Evolutionary conservation across 37 sponge, comb jelly and placozoan species (phyloP).

Genomic region (Spongilla lacustris): DNA sequence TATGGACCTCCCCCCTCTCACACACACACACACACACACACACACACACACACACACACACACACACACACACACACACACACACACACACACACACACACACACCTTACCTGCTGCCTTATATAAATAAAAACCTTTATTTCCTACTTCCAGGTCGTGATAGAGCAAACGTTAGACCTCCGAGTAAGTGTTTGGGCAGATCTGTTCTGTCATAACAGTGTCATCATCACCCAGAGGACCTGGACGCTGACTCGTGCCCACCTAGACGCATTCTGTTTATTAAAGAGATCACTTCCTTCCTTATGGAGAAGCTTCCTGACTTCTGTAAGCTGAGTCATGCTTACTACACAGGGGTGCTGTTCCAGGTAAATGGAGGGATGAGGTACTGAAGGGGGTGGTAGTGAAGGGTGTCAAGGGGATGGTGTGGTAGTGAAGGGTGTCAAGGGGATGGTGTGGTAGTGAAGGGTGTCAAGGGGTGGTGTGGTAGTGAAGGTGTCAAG

Average conservation of each 20-base stretch:
- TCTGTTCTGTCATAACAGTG: not conserved
- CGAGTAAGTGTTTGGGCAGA: not conserved
- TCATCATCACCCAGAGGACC: not conserved
- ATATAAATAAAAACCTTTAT: too few relatives aligned
- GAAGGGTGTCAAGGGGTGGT: too few relatives aligned
- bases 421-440: not conserved
- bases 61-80: too few relatives aligned
- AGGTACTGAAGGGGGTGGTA: too few relatives aligned
- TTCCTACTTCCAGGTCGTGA: not conserved
- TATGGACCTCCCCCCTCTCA: too few relatives aligned
- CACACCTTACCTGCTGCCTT: too few relatives aligned
- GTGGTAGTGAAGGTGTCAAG: too few relatives aligned
- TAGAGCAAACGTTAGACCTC: not conserved
- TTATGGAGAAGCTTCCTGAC: constrained; percentile 75
- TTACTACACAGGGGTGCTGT: constrained; percentile 68
- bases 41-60: too few relatives aligned
- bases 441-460: not conserved
- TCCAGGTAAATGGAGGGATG: constrained; percentile 37
- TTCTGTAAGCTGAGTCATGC: constrained; percentile 87
- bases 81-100: too few relatives aligned
- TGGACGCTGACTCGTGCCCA: constrained; percentile 13
- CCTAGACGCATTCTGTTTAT: constrained; percentile 83
- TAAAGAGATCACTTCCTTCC: constrained; percentile 79
- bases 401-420: not conserved
- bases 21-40: too few relatives aligned